phyloP scores from a whole-genome alignment of 2,797 vertebrate species.

The Molossus molossus region DNA sequence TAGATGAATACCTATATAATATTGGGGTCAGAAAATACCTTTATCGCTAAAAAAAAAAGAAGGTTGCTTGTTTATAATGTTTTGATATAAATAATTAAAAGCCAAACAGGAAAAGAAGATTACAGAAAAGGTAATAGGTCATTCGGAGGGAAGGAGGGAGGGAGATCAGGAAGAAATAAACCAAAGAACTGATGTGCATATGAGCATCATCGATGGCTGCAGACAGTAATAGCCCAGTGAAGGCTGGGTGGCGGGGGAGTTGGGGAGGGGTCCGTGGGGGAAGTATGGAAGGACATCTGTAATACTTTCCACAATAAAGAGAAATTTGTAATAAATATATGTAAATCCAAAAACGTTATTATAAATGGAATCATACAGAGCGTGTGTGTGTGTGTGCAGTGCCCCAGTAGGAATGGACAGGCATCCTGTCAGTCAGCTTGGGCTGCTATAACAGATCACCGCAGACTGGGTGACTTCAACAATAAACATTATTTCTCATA shows the following conservation, averaged over 20 bases:
- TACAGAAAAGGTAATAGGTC: background rate
- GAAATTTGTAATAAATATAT: too few species aligned
- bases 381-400: background rate
- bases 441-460: background rate
- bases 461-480: background rate
- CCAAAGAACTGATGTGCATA: too few species aligned
- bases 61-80: background rate
- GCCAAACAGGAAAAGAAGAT: background rate
- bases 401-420: background rate
- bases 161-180: too few species aligned
- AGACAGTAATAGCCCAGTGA: too few species aligned
- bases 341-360: too few species aligned
- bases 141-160: background rate
- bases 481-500: background rate
- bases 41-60: background rate
- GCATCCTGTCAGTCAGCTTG: background rate
- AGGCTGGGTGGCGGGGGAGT: too few species aligned
- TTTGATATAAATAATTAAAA: constrained; percentile 32
- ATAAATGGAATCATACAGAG: too few species aligned
- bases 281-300: too few species aligned
- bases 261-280: too few species aligned
- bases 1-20: background rate
- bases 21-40: background rate
- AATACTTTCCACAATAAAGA: too few species aligned
- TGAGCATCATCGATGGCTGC: too few species aligned